Conservation (phyloP, 2,113 vertebrate genomes). For the Lophura nycthemera region DNA sequence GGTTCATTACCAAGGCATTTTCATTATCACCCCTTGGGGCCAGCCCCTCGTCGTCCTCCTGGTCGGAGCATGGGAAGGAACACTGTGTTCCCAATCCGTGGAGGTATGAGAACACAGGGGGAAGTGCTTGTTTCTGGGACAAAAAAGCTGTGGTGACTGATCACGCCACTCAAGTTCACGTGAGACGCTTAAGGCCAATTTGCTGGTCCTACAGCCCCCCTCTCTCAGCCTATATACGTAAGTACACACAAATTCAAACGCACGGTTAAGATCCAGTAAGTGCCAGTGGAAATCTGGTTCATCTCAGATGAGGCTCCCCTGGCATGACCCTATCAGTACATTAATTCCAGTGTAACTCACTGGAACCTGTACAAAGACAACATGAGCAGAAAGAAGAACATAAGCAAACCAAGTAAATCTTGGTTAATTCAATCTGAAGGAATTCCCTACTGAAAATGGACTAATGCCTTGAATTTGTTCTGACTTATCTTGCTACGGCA, state of each 20-base stretch:
- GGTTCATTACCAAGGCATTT: slow-evolving; percentile 65
- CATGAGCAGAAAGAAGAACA: not conserved
- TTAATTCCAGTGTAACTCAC: slow-evolving; percentile 21
- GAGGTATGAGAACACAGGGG: slow-evolving; percentile 48
- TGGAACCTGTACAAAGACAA: slow-evolving; percentile 17
- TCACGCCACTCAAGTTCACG: not conserved
- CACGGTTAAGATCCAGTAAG: not conserved
- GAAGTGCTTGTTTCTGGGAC: slow-evolving; percentile 53
- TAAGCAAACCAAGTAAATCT: not conserved
- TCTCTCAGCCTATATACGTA: not conserved
- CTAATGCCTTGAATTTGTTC: not conserved
- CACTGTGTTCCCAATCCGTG: slow-evolving; percentile 63
- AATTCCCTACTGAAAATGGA: slow-evolving; percentile 1
- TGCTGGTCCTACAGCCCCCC: not conserved
- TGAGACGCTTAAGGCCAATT: slow-evolving; percentile 11
- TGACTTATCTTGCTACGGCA: not conserved
- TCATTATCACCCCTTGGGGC: slow-evolving; percentile 57
- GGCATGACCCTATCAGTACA: not conserved
- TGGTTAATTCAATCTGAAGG: not conserved
- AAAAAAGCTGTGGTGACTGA: slow-evolving; percentile 28
- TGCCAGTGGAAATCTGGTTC: not conserved
- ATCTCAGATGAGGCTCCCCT: not conserved
- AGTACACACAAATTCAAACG: not conserved
- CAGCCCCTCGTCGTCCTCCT: slow-evolving; percentile 58
- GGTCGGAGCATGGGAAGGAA: slow-evolving; percentile 69